These are phyloP conservation scores for Halcyon malimbica DNA, from an alignment of 2,113 vertebrate species.

Conservation along the genomic window DNA sequence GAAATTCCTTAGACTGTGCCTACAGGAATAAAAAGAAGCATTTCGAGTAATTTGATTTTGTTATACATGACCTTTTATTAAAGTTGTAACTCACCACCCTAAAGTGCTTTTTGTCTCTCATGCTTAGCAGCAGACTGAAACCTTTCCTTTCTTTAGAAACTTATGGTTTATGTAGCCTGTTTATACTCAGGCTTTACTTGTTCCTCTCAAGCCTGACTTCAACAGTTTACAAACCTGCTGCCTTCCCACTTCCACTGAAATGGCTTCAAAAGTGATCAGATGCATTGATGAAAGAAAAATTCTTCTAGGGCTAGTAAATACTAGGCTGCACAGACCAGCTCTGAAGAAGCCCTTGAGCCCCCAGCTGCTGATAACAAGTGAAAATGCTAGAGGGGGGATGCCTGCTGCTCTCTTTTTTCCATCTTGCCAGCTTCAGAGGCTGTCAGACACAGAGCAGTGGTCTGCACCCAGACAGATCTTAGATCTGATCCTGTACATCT, in stretches of 20 bases:
- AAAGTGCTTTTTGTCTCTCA: neutral
- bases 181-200: neutral
- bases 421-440: neutral
- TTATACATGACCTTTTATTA: neutral
- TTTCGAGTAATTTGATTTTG: neutral
- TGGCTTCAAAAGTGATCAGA: neutral
- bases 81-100: neutral
- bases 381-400: neutral
- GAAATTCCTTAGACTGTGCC: neutral
- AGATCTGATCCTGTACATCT: neutral
- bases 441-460: neutral
- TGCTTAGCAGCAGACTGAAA: neutral
- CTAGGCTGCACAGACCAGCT: neutral
- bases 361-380: neutral
- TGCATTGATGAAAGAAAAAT: neutral
- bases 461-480: neutral
- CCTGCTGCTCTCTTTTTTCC: neutral
- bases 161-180: neutral
- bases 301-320: neutral
- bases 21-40: neutral
- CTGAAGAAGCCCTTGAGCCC: neutral
- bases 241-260: neutral
- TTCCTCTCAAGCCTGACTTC: neutral
- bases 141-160: neutral
- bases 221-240: neutral